Conservation (phyloP, 2,888 invertebrate genomes). For the Drosophila atripex region DNA sequence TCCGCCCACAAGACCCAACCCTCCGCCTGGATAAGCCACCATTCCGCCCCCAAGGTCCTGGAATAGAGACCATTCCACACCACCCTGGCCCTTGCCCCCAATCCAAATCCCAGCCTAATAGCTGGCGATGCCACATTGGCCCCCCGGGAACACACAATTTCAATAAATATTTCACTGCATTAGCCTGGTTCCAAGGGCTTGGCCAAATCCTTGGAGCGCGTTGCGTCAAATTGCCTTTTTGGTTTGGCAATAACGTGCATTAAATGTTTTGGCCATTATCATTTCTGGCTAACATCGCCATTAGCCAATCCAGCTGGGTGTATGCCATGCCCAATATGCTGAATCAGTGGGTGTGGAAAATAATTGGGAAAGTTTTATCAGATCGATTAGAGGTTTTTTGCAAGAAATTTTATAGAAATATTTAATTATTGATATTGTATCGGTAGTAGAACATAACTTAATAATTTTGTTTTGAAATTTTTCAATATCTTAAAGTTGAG, state of each 20-base stretch:
- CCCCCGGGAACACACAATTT: slow-evolving; percentile 80
- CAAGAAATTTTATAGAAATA: background rate
- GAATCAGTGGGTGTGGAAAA: slow-evolving; percentile 1
- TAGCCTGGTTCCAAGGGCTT: slow-evolving; percentile 52
- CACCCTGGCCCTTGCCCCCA: background rate
- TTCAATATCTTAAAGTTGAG: too few relatives aligned
- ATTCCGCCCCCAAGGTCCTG: slow-evolving; percentile 55
- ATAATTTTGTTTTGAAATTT: too few relatives aligned
- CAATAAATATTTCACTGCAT: slow-evolving; percentile 83
- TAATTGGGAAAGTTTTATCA: slow-evolving; percentile 3
- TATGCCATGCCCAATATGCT: slow-evolving; percentile 1
- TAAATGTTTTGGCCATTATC: slow-evolving; percentile 80
- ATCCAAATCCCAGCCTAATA: slow-evolving; percentile 56
- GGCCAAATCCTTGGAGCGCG: slow-evolving; percentile 37
- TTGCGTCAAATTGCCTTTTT: slow-evolving; percentile 69
- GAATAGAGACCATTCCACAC: slow-evolving; percentile 53
- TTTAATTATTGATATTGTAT: background rate
- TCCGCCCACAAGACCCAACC: slow-evolving; percentile 27
- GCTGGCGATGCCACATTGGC: slow-evolving; percentile 72
- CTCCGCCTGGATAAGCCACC: slow-evolving; percentile 42
- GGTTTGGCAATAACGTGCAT: slow-evolving; percentile 74
- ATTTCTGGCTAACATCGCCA: slow-evolving; percentile 72
- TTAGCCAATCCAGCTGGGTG: slow-evolving; percentile 44
- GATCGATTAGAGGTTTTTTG: background rate
- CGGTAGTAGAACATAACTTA: too few relatives aligned